Conservation (phyloP, 2,113 vertebrate genomes). For the Pterophyllum scalare region DNA sequence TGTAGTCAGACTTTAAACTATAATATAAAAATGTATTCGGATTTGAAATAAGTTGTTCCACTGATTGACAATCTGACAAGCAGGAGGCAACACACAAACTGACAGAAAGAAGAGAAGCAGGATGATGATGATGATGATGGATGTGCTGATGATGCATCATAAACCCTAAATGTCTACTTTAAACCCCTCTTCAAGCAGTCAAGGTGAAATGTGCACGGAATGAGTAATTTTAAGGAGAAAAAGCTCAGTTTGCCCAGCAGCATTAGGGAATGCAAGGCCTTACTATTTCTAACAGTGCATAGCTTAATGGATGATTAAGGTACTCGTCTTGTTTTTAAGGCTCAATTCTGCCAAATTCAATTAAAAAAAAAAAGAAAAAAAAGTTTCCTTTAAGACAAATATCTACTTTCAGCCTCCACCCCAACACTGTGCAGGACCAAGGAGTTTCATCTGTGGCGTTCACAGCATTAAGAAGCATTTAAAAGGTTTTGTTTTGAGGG, state of each 20-base stretch:
- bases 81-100: neutral
- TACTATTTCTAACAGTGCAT: neutral
- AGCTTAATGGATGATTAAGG: neutral
- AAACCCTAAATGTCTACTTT: neutral
- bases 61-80: neutral
- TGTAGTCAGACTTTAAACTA: neutral
- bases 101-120: constrained; percentile 3
- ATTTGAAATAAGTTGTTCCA: neutral
- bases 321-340: neutral
- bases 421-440: neutral
- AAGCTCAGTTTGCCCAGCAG: neutral
- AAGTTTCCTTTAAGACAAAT: neutral
- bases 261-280: neutral
- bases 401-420: neutral
- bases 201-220: constrained; percentile 52
- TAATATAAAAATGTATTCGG: neutral
- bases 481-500: neutral
- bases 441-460: neutral
- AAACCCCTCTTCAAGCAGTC: neutral
- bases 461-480: neutral
- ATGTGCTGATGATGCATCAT: constrained; percentile 4
- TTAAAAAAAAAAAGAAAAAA: neutral
- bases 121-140: neutral
- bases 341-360: neutral
- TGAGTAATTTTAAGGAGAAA: neutral